Conservation (phyloP, 2,888 invertebrate species). For the Drosophila robusta region DNA sequence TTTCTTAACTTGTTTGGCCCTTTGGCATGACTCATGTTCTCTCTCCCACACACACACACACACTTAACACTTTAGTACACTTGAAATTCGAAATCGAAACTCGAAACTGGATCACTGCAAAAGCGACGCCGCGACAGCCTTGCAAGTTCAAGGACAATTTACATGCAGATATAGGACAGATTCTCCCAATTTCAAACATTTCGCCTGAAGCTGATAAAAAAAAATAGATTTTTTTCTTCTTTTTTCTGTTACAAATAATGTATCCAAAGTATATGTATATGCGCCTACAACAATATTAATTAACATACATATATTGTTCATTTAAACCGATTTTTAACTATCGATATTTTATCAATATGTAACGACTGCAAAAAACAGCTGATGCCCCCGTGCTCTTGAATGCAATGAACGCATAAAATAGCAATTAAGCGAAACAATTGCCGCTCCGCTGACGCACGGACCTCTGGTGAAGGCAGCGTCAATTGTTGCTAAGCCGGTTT, state of each 20-base stretch:
- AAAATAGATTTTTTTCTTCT: background rate
- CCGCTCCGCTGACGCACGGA: slow-evolving; percentile 10
- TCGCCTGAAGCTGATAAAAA: background rate
- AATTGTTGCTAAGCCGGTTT: slow-evolving; percentile 49
- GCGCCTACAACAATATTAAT: background rate
- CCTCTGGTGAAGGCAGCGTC: slow-evolving; percentile 10
- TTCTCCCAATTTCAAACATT: background rate
- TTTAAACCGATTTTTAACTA: slow-evolving; percentile 2
- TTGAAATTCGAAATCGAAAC: slow-evolving; percentile 39
- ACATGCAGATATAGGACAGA: slow-evolving; percentile 6
- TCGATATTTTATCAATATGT: slow-evolving; percentile 13
- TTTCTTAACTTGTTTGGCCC: slow-evolving; percentile 9
- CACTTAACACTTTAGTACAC: slow-evolving; percentile 51
- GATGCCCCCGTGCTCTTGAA: slow-evolving; percentile 34
- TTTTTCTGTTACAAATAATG: background rate
- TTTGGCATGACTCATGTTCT: slow-evolving; percentile 19
- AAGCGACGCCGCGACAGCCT: slow-evolving; percentile 30
- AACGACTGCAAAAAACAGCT: slow-evolving; percentile 37
- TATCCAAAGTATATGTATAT: background rate
- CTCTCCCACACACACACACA: slow-evolving; percentile 12
- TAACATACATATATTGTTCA: background rate
- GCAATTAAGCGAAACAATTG: slow-evolving; percentile 23
- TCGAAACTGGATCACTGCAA: slow-evolving; percentile 36
- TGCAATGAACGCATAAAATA: slow-evolving; percentile 44
- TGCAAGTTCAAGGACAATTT: slow-evolving; percentile 38